Base-by-base conservation (phyloP, 2,113 vertebrate species). In the Antechinus flavipes region DNA sequence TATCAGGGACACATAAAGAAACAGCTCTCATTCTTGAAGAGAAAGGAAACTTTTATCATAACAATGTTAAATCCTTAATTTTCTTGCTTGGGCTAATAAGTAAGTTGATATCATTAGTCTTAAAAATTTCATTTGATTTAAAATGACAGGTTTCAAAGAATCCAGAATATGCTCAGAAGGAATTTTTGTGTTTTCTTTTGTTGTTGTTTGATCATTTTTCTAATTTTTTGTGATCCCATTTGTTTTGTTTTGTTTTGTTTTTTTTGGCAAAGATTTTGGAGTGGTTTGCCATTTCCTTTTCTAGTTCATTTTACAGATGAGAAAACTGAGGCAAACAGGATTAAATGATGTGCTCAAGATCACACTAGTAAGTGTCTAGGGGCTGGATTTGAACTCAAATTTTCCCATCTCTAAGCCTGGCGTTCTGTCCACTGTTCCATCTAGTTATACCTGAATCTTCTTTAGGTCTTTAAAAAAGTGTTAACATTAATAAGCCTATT, bases 1-100 rank as follows among this genome's bases (percentile, higher is more conserved):
- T 96, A 93, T 95, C 93, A 96, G 91, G 27, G 56, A 93, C 93
- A 93, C 97, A 91, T 53, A 97, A 97, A 95, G 96, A 97, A 97
- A 96, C 95, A 94, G 94, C 93, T 54, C 96, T 97, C 54, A 94
- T 93, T 93, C 26, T 94, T 95, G 97, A 96, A 95, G 95, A 95
- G 94, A 95, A 91, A 97, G 94, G 56, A 76, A 76, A 16, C 5
- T 95, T 95, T 97, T 95, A 61, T 94, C 35, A 94, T 91, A 96
- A 91, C 92, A n/a, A 94, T 93, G 89, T 95, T 94, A 97, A 96
- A 95, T 26, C 8, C 25, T 95, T 96, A n/a, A 42, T 98, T 93
- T 96, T 56, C 92, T 95, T 97, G 93, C 52, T 93, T 95, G 76
- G 94, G 93, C 90, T 91, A 91, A 90, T 94, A 90, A 95, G n/a